These are phyloP conservation scores for Cerastis leucographa DNA, from an alignment of 2,888 invertebrate genomes.

Conservation along the genomic window DNA sequence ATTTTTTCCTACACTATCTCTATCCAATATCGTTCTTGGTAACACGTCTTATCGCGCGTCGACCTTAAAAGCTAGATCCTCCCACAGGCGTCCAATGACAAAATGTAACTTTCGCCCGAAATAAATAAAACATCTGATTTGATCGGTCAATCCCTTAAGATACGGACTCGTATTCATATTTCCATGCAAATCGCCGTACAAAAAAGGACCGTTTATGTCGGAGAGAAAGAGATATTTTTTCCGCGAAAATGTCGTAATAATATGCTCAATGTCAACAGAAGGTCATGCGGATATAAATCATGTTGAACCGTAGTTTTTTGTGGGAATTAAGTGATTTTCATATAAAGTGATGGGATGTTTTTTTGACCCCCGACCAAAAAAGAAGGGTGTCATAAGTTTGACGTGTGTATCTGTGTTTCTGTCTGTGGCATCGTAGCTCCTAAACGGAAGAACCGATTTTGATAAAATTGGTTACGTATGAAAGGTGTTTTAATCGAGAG, in stretches of 20 bases:
- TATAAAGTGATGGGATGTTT: background rate
- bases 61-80: background rate
- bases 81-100: background rate
- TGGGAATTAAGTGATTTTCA: slow-evolving; percentile 3
- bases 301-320: background rate
- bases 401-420: too few species aligned
- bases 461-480: too few species aligned
- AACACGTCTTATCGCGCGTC: background rate
- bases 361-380: background rate
- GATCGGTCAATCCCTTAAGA: slow-evolving; percentile 42
- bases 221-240: slow-evolving; percentile 29
- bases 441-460: too few species aligned
- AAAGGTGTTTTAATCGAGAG: too few species aligned
- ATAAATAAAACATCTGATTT: slow-evolving; percentile 34
- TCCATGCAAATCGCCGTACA: slow-evolving; percentile 43
- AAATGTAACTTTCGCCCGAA: slow-evolving; percentile 1
- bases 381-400: too few species aligned
- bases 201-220: slow-evolving; percentile 18
- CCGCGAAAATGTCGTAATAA: slow-evolving; percentile 34
- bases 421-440: too few species aligned
- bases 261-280: slow-evolving; percentile 41
- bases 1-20: background rate
- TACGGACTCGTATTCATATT: slow-evolving; percentile 30
- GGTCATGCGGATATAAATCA: slow-evolving; percentile 49
- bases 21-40: background rate